A percentile compares a stretch with the other conserved stretches of the same genome.
phyloP scores from a whole-genome alignment of 2,797 vertebrate genomes.

The Arvicola amphibius region DNA sequence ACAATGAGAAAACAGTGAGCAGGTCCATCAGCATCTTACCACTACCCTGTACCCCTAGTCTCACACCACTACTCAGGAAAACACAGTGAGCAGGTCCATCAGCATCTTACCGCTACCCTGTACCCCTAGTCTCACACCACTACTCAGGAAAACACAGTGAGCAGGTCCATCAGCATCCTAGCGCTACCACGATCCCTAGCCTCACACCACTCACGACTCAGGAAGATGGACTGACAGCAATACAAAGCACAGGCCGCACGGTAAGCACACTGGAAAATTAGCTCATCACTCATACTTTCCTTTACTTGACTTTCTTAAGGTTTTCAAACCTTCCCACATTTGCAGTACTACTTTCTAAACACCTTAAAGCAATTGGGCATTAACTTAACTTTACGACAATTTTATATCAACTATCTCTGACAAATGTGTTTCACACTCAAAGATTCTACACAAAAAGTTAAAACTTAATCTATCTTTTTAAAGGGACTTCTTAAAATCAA shows the following conservation, averaged over 20 bases:
- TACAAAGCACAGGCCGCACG: neutral
- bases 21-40: neutral
- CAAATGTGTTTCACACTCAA: conserved; percentile 58
- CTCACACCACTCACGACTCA: neutral
- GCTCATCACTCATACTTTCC: neutral
- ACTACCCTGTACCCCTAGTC: neutral
- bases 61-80: neutral
- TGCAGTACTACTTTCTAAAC: conserved; percentile 52
- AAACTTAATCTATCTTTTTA: conserved; percentile 68
- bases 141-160: neutral
- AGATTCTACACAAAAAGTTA: conserved; percentile 50
- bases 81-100: no score
- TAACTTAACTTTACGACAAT: conserved; percentile 60
- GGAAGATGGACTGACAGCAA: neutral
- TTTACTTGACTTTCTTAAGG: neutral
- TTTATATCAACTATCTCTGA: conserved; percentile 36
- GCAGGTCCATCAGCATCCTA: neutral
- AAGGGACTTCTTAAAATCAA: conserved; percentile 67
- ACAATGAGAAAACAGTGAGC: neutral
- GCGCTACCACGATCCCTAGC: neutral
- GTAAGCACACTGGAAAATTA: neutral
- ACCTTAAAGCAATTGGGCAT: conserved; percentile 31
- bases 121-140: neutral
- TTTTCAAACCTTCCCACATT: neutral
- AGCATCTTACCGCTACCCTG: neutral